phyloP scores from a whole-genome alignment of 2,797 vertebrate genomes.

The Brotogeris chrysoptera region DNA sequence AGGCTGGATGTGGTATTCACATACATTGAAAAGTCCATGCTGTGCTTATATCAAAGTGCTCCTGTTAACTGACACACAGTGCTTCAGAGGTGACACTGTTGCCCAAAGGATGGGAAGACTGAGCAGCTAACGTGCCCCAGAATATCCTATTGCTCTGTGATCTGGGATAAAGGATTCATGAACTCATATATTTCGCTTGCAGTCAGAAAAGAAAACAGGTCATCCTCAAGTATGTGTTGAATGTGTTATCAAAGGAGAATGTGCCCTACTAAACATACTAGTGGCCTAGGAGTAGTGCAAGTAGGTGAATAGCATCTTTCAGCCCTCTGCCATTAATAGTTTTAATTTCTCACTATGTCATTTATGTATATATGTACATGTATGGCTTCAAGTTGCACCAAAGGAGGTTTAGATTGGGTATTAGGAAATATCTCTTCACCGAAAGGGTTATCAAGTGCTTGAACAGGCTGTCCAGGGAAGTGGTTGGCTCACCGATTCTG shows the following conservation, averaged over 20 bases:
- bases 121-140: background rate
- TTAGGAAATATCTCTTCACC: background rate
- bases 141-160: background rate
- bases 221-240: background rate
- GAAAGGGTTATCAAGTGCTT: background rate
- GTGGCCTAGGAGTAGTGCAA: background rate
- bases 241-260: background rate
- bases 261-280: rapidly evolving
- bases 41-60: background rate
- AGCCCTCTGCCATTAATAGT: background rate
- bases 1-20: background rate
- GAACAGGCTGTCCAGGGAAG: background rate
- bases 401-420: background rate
- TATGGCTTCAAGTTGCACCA: rapidly evolving
- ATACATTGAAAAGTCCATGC: background rate
- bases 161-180: background rate
- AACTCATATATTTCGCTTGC: background rate
- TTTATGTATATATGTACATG: background rate
- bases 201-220: background rate
- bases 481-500: background rate
- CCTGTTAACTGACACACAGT: background rate
- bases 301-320: background rate
- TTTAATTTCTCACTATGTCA: background rate
- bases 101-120: background rate
- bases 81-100: background rate